Evolutionary conservation across 2,888 invertebrate species (phyloP).

Genomic region (Epistrophe eligans): DNA sequence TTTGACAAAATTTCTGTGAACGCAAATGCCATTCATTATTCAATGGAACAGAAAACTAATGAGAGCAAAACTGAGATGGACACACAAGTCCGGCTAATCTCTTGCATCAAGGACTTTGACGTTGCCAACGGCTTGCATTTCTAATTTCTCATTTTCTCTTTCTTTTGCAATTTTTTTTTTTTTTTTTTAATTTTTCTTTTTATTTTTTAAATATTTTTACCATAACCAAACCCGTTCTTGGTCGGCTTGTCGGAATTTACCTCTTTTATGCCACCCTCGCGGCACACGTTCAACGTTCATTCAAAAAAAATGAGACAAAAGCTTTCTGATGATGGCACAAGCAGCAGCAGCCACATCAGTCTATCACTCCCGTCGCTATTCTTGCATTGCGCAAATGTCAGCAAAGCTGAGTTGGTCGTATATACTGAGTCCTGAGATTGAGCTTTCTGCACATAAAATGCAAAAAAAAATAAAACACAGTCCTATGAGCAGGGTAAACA

Average conservation of each 20-base stretch:
- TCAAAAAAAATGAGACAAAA: conserved; percentile 48
- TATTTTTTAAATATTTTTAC: conserved; percentile 37
- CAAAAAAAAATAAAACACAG: conserved; percentile 35
- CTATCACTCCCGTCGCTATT: neutral
- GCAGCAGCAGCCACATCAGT: neutral
- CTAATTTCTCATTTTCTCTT: conserved; percentile 58
- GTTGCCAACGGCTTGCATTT: conserved; percentile 67
- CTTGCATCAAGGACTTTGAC: conserved; percentile 66
- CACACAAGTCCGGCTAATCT: conserved; percentile 74
- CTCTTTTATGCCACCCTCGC: conserved; percentile 24
- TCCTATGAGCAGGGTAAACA: conserved; percentile 63
- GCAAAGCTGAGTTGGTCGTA: neutral
- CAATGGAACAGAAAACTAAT: conserved; percentile 71
- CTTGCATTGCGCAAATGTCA: conserved; percentile 58
- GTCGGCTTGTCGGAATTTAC: conserved; percentile 23
- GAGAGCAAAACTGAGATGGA: conserved; percentile 71
- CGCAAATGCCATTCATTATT: conserved; percentile 67
- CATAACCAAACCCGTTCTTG: conserved; percentile 49
- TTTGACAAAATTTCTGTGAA: conserved; percentile 58
- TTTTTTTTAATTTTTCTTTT: conserved; percentile 19
- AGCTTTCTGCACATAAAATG: conserved; percentile 61
- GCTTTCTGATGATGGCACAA: conserved; percentile 3
- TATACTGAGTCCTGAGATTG: neutral
- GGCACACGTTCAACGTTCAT: conserved; percentile 23
- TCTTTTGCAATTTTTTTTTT: neutral